Evolutionary conservation across 1,140 invertebrate genomes (phyloP).

Genomic region (Cydia amplana): DNA sequence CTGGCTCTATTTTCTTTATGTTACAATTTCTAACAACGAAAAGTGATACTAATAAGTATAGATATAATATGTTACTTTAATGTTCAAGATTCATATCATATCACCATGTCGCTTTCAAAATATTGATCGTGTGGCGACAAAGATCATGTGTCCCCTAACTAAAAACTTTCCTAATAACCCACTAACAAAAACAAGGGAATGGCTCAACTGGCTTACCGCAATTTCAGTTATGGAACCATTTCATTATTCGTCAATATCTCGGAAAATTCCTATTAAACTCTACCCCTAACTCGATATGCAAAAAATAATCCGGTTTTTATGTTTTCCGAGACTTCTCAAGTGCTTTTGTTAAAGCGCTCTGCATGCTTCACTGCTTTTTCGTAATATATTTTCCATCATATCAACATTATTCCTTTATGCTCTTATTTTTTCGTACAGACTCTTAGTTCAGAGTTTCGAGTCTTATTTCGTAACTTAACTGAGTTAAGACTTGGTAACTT

Average conservation of each 20-base stretch:
- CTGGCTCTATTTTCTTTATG: too few relatives aligned
- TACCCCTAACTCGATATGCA: constrained; percentile 23
- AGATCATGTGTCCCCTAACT: neutral
- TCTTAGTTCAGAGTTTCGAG: neutral
- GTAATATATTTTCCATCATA: constrained; percentile 39
- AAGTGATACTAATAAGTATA: too few relatives aligned
- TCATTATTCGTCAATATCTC: constrained; percentile 25
- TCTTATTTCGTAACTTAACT: neutral
- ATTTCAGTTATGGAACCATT: neutral
- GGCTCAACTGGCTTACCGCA: neutral
- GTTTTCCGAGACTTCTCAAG: constrained; percentile 37
- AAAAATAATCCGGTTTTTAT: constrained; percentile 35
- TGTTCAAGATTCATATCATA: neutral
- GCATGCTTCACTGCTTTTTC: constrained; percentile 42
- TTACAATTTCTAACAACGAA: too few relatives aligned
- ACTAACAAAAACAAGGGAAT: neutral
- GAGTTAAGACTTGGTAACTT: neutral
- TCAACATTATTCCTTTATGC: constrained; percentile 34
- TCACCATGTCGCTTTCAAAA: too few relatives aligned
- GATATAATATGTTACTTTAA: neutral
- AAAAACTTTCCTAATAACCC: neutral
- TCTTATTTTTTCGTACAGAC: neutral
- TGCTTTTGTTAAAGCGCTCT: constrained; percentile 34
- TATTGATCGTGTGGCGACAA: too few relatives aligned
- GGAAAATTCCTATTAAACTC: constrained; percentile 13